Evolutionary conservation across 2,113 vertebrate species (phyloP).

Genomic region (Mohoua ochrocephala): DNA sequence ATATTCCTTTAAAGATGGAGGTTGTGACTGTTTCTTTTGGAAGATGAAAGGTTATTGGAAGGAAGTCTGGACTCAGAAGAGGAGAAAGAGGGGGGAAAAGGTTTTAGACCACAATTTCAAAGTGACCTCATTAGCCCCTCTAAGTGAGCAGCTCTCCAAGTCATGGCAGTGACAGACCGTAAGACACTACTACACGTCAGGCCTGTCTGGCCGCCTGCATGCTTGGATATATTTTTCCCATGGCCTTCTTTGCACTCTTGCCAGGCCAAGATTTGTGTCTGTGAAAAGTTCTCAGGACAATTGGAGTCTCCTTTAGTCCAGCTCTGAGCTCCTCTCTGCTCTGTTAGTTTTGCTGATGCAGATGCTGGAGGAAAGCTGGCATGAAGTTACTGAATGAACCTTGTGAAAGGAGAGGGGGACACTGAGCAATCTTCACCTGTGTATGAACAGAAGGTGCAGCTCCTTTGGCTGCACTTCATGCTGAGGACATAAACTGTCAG

Average conservation of each 20-base stretch:
- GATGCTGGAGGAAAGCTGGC: background rate
- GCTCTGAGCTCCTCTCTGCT: background rate
- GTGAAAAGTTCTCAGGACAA: background rate
- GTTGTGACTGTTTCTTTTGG: slow-evolving; percentile 25
- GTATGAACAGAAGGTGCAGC: background rate
- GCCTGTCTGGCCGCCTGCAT: background rate
- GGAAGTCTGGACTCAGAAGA: background rate
- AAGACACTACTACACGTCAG: background rate
- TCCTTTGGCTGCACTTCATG: background rate
- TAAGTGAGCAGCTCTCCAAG: background rate
- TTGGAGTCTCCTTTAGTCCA: background rate
- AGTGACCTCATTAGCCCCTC: background rate
- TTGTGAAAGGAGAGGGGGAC: background rate
- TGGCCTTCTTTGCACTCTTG: background rate
- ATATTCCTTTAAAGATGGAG: background rate
- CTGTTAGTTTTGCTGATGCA: background rate
- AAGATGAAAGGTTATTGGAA: slow-evolving; percentile 8
- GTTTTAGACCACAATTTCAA: background rate
- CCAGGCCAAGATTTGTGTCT: background rate
- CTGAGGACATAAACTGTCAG: background rate
- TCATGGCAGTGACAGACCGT: background rate
- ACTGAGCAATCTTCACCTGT: background rate
- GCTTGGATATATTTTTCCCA: background rate
- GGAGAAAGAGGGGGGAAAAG: background rate
- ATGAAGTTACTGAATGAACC: background rate